These are phyloP conservation scores for Calidris pygmaea DNA, from an alignment of 2,113 vertebrate species.

Conservation along the genomic window DNA sequence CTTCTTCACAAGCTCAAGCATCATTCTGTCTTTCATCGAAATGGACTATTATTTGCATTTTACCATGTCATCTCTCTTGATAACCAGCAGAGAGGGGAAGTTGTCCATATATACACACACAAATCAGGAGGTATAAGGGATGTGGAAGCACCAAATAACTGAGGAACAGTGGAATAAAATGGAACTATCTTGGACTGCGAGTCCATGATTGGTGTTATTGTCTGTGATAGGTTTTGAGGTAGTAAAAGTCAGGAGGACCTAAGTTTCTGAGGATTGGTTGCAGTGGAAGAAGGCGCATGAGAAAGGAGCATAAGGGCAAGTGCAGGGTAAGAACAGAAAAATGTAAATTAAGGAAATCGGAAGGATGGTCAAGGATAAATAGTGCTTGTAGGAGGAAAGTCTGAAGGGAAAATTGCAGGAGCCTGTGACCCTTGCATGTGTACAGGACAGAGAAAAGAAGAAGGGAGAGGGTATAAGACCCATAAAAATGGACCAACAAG, in stretches of 20 bases:
- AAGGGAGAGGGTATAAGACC: not conserved
- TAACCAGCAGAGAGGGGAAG: not conserved
- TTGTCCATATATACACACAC: not conserved
- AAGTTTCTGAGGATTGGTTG: not conserved
- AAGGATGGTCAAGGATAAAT: not conserved
- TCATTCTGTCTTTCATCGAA: not conserved
- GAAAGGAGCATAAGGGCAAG: not conserved
- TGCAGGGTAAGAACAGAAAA: not conserved
- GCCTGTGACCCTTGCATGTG: not conserved
- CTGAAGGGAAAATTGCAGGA: not conserved
- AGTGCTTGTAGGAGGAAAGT: not conserved
- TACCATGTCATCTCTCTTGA: not conserved
- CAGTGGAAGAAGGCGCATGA: not conserved
- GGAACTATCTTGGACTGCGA: accelerated
- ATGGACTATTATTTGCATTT: not conserved
- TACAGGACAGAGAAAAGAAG: not conserved
- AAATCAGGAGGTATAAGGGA: not conserved
- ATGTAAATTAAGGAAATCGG: not conserved
- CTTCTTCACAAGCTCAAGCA: not conserved
- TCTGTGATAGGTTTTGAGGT: not conserved
- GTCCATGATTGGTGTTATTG: not conserved
- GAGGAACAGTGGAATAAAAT: not conserved
- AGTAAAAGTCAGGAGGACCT: not conserved
- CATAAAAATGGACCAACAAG: not conserved
- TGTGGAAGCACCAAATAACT: not conserved